A percentile compares a stretch with the other conserved stretches of the same genome.
Conservation (phyloP, 2,888 invertebrate genomes). For the Caenorhabditis sp. region DNA sequence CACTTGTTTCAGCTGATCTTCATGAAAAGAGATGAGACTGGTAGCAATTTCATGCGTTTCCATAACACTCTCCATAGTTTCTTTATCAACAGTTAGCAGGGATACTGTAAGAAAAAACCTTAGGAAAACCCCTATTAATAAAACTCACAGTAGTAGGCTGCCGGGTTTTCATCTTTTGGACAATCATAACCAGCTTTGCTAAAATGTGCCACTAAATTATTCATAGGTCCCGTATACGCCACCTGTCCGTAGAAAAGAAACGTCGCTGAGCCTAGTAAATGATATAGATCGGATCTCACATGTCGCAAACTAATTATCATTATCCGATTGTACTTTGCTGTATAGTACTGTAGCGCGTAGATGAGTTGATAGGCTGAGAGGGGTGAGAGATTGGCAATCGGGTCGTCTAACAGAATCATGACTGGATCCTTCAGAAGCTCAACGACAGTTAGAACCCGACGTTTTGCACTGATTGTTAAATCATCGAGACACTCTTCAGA, state of each 20-base stretch:
- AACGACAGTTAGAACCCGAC: conserved; percentile 87
- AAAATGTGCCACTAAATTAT: conserved; percentile 92
- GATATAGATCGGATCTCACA: conserved; percentile 91
- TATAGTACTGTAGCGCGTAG: conserved; percentile 86
- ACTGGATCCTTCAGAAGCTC: conserved; percentile 89
- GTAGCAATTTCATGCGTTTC: conserved; percentile 80
- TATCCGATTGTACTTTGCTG: conserved; percentile 88
- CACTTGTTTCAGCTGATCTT: background rate
- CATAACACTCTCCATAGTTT: conserved; percentile 87
- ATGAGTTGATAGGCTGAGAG: conserved; percentile 92
- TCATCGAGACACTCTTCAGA: conserved; percentile 81
- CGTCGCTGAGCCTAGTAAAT: conserved; percentile 89
- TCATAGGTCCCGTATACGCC: conserved; percentile 79
- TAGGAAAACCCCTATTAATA: background rate
- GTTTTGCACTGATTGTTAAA: conserved; percentile 86
- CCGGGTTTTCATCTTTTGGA: conserved; percentile 92
- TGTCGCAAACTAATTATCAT: conserved; percentile 91
- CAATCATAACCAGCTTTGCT: conserved; percentile 94
- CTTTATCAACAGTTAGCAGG: conserved; percentile 81
- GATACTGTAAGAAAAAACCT: conserved; percentile 76
- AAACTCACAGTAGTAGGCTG: conserved; percentile 93
- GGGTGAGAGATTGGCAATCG: conserved; percentile 91
- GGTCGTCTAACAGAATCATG: conserved; percentile 79
- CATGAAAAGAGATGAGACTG: background rate
- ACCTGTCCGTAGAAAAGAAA: conserved; percentile 85